These are phyloP conservation scores for Coptotermes formosanus DNA, from an alignment of 1,140 invertebrate species.

Conservation along the genomic window DNA sequence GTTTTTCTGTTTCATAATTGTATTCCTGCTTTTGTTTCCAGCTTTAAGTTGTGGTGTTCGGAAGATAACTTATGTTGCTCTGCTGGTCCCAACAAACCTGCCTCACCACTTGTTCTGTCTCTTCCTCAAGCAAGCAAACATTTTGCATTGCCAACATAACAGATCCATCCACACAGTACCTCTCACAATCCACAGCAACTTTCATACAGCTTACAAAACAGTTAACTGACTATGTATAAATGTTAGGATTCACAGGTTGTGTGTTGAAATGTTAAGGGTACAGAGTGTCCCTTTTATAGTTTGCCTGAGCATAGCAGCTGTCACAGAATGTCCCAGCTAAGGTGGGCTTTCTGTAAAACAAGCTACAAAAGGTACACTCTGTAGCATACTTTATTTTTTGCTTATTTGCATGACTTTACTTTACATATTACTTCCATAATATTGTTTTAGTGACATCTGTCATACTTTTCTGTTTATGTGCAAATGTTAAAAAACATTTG, in stretches of 20 bases:
- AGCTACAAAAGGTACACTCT: too few relatives aligned
- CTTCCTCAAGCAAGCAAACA: constrained; percentile 11
- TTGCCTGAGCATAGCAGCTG: too few relatives aligned
- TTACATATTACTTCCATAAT: not conserved
- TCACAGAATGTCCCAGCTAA: too few relatives aligned
- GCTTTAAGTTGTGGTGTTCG: constrained; percentile 22
- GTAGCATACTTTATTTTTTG: too few relatives aligned
- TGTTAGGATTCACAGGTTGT: not conserved
- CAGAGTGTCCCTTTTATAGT: too few relatives aligned
- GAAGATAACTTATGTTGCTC: constrained; percentile 26
- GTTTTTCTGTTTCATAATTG: not conserved
- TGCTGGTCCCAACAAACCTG: constrained; percentile 23
- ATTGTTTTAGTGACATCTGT: too few relatives aligned
- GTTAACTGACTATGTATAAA: not conserved
- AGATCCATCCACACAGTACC: not conserved
- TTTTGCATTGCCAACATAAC: not conserved
- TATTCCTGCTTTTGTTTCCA: constrained; percentile 28
- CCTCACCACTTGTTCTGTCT: not conserved
- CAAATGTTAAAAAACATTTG: too few relatives aligned
- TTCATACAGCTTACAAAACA: not conserved
- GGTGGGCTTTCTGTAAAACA: too few relatives aligned
- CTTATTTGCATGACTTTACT: not conserved
- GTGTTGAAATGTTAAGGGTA: too few relatives aligned
- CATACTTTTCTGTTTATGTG: too few relatives aligned
- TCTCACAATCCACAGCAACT: constrained; percentile 4